A percentile compares a stretch with the other conserved stretches of the same genome.
These are phyloP conservation scores for Onychorhynchus coronatus DNA, from an alignment of 2,113 vertebrate genomes.

Conservation along the genomic window DNA sequence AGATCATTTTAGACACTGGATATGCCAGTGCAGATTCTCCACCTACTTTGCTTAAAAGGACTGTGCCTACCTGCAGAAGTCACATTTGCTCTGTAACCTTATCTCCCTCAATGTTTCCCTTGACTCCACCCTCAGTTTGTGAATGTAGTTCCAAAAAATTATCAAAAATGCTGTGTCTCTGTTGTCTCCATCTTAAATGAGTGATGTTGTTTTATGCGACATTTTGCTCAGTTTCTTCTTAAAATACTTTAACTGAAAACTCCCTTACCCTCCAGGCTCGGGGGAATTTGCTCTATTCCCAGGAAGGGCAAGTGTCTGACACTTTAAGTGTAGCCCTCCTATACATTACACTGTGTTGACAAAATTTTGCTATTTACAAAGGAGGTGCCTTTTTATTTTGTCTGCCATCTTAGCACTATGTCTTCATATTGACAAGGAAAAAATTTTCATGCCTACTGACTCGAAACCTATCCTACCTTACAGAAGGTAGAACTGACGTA, in stretches of 20 bases:
- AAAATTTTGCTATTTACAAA: not conserved
- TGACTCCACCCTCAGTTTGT: not conserved
- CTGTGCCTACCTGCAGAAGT: not conserved
- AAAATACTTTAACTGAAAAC: not conserved
- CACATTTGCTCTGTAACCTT: fast-evolving
- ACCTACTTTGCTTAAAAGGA: not conserved
- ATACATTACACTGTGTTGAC: not conserved
- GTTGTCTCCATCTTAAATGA: not conserved
- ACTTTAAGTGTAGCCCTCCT: not conserved
- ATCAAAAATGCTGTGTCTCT: not conserved
- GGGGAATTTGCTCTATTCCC: not conserved
- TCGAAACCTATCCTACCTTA: not conserved
- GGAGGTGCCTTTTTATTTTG: not conserved
- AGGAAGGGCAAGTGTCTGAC: not conserved
- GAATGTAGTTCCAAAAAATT: not conserved
- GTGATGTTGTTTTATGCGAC: fast-evolving
- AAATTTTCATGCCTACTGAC: not conserved
- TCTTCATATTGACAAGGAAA: not conserved
- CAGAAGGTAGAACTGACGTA: not conserved
- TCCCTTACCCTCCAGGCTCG: not conserved
- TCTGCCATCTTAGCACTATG: not conserved
- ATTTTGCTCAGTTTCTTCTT: not conserved
- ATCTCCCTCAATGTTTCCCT: not conserved
- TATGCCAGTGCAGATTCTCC: not conserved
- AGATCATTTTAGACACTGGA: not conserved